Evolutionary conservation across 2,113 vertebrate species (phyloP), one percentile per base, ranked within the genome.

Genomic region (Poeciliopsis retropinna): DNA sequence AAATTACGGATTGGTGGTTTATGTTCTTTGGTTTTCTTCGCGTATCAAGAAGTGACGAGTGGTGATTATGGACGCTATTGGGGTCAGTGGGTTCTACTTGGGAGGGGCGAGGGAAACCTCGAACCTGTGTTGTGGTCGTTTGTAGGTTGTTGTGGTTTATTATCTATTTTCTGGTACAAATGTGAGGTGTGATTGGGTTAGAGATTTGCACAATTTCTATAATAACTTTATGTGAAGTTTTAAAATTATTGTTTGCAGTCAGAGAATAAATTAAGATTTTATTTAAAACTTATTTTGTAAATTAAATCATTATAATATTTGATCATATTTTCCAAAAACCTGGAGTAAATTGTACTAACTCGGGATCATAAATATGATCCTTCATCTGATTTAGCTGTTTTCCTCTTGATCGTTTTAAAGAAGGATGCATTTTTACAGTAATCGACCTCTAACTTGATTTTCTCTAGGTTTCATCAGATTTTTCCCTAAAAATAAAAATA

Each of bases 61-160:
- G 30, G 37, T 32, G 39, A 22, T 73, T 72, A 44, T 11, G 30
- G 61, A 51, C 3, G 25, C 72, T 28, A 34, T 65, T 34, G 51
- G 72, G 85, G 82, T 88, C 51, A 82, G 14, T 78, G 32, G 70
- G 89, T 90, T 87, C 70, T 69, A 71, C n/a, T 47, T 73, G 28
- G 75, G 76, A 68, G 74, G 69, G 82, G 67, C 57, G 11, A 4
- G 31, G 70, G 37, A 71, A 61, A 4, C 7, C 15, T 67, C 3
- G 31, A 31, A 47, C 28, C 6, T 12, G 64, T 67, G 37, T 85
- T 73, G 73, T 27, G 60, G 67, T 81, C 79, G 80, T 87, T 83
- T 51, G 4, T 80, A 27, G 41, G 25, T 44, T 15, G n/a, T 51
- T 44, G 2, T 3, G 14, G 19, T 34, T 67, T 64, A 19, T 47